phyloP scores from a whole-genome alignment of 1,140 invertebrate genomes.

The Xylocopa sonorina region DNA sequence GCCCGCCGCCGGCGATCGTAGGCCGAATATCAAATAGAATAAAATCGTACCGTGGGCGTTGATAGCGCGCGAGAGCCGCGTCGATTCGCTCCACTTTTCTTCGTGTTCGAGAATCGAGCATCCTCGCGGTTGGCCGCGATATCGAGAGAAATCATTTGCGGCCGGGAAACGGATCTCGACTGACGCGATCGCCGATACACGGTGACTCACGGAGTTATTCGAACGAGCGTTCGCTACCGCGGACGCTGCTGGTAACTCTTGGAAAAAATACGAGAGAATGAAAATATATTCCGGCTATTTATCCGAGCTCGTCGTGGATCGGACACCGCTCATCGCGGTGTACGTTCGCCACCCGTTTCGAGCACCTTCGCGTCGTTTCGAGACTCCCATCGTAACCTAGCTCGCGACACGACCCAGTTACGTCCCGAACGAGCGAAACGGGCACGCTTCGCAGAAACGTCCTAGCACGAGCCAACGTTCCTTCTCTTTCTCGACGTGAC shows the following conservation, averaged over 20 bases:
- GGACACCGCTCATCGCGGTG: no score
- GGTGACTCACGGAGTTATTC: no score
- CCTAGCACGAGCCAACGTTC: conserved; percentile 52
- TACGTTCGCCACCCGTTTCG: no score
- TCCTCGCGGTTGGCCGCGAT: conserved; percentile 23
- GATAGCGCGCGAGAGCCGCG: conserved; percentile 20
- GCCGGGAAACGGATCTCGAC: not conserved
- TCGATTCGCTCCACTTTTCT: conserved; percentile 43
- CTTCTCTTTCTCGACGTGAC: conserved; percentile 39
- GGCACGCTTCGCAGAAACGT: not conserved
- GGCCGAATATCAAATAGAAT: conserved; percentile 18
- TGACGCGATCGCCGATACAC: no score
- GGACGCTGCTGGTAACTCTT: no score
- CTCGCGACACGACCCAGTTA: not conserved
- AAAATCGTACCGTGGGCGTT: conserved; percentile 29
- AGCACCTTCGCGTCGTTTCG: not conserved
- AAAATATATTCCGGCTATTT: no score
- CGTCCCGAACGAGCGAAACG: not conserved
- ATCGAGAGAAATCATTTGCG: conserved; percentile 27
- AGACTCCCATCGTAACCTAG: not conserved
- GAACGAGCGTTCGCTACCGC: no score
- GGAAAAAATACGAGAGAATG: no score
- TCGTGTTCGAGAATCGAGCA: conserved; percentile 10
- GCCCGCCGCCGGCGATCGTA: conserved; percentile 18
- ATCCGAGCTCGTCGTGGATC: no score